Percentiles rank a stretch among this genome's conserved stretches.
Conservation (phyloP, 2,888 invertebrate genomes). For the Bombyx huttoni region DNA sequence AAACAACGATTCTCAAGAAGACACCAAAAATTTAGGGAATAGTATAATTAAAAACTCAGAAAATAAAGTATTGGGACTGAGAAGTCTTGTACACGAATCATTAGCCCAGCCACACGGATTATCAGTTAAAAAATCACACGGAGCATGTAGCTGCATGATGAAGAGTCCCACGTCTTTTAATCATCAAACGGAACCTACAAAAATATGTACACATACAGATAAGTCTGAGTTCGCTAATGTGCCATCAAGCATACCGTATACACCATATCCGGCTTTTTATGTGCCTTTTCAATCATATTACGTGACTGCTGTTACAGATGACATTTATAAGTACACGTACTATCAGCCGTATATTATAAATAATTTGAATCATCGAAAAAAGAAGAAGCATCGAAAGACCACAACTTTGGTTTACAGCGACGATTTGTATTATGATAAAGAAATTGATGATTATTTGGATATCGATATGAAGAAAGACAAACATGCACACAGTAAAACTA, state of each 20-base stretch:
- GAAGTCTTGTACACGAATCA: conserved; percentile 27
- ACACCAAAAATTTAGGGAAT: neutral
- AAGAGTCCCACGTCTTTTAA: conserved; percentile 17
- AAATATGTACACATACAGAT: conserved; percentile 13
- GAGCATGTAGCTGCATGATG: conserved; percentile 23
- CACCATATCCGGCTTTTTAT: conserved; percentile 20
- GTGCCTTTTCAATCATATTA: conserved; percentile 27
- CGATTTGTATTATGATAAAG: conserved; percentile 21
- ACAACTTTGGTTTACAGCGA: conserved; percentile 14
- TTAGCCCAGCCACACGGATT: conserved; percentile 1
- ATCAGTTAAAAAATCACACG: conserved; percentile 3
- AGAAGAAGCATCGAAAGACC: conserved; percentile 21
- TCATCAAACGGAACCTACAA: conserved; percentile 10
- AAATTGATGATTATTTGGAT: conserved; percentile 6
- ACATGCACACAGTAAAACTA: neutral
- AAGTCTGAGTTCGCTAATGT: conserved; percentile 3
- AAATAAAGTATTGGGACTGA: conserved; percentile 35
- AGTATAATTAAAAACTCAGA: conserved; percentile 7
- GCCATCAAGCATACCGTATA: conserved; percentile 6
- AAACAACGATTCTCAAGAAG: neutral
- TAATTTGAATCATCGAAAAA: conserved; percentile 18
- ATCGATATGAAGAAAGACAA: conserved; percentile 7
- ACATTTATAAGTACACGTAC: conserved; percentile 11
- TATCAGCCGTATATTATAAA: conserved; percentile 22
- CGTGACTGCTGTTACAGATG: conserved; percentile 10